Percentiles rank a stretch among this genome's conserved stretches.
Evolutionary conservation across 1,140 invertebrate species (phyloP).

Genomic region (Brachionus asplanchnoidis): DNA sequence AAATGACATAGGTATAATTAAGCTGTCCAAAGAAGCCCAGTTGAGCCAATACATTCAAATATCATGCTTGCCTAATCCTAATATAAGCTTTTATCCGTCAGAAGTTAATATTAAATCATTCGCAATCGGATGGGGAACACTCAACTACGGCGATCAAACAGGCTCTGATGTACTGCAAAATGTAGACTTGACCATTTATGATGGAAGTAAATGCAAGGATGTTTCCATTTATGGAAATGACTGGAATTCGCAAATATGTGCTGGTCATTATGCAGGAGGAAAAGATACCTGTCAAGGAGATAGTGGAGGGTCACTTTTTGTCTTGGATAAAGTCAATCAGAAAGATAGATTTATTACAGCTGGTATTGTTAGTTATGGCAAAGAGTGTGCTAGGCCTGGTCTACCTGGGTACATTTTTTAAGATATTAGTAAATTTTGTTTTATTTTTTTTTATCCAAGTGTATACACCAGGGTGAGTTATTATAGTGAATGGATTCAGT

Average conservation of each 20-base stretch:
- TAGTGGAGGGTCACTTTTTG: conserved; percentile 5
- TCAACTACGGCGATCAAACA: neutral
- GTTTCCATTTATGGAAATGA: neutral
- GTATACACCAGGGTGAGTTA: conserved; percentile 18
- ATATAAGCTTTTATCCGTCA: neutral
- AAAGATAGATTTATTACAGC: neutral
- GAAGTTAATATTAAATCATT: neutral
- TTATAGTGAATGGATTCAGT: conserved; percentile 17
- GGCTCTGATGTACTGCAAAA: neutral
- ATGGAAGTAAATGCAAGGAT: neutral
- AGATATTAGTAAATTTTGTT: neutral
- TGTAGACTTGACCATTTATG: conserved; percentile 38
- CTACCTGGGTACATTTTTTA: neutral
- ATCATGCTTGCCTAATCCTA: conserved; percentile 2
- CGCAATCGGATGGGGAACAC: conserved; percentile 5
- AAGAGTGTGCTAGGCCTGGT: neutral
- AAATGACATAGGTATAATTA: conserved; percentile 26
- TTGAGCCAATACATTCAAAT: neutral
- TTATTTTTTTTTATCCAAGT: neutral
- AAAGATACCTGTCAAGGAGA: conserved; percentile 41
- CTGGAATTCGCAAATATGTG: conserved; percentile 40
- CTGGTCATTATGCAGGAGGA: conserved; percentile 11
- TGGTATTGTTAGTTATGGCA: conserved; percentile 24
- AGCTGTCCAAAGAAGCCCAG: neutral
- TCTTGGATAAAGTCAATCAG: neutral